Base-by-base conservation (phyloP, 92 coral and sea anemone species). In the Porites rus region DNA sequence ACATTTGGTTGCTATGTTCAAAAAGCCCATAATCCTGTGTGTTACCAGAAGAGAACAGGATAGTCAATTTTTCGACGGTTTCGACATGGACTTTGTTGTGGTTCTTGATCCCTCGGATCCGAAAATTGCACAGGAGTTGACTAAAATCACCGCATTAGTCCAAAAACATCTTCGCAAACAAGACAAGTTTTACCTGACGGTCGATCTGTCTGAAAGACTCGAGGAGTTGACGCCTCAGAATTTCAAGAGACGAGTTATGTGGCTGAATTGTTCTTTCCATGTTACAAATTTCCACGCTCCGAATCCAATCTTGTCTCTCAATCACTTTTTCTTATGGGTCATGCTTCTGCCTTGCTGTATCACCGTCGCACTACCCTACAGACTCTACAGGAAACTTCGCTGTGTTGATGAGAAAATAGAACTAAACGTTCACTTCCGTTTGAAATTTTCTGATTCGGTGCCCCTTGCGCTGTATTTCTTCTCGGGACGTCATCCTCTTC, bases 221-320 rank as follows among this genome's bases (percentile, higher is more conserved):
- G 85, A 78, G 17, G 72, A 70, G 53, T 14, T 86, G 7, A 65
- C 90, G 20, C 93, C 93, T 10, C 54, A 24, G 51, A 9, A 51
- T 43, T 90, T 79, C 66, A 75, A 80, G 43, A 69, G 76, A 0
- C 74, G 65, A 60, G 63, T 81, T 0, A 17, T 84, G 65, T 90
- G 90, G 90, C 78, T 82, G 25, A 86, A 87, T 75, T 76, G 85
- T n/a, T 14, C 70, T 60, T 91, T 87, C 60, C 71, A 77, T 16
- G 69, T 87, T 11, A 91, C 93, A 18, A 91, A 91, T 83, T 80
- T 83, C 84, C 75, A 20, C 19, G 51, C 80, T 3, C 86, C 86
- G 7, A 80, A 73, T 60, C 76, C 86, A 0, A 24, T 87, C 38
- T 61, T 80, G 62, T 25, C 80, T 10, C 22, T 72, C 19, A 62